phyloP scores from a whole-genome alignment of 35 echinoderm and acorn worm species.

The Eucidaris tribuloides region DNA sequence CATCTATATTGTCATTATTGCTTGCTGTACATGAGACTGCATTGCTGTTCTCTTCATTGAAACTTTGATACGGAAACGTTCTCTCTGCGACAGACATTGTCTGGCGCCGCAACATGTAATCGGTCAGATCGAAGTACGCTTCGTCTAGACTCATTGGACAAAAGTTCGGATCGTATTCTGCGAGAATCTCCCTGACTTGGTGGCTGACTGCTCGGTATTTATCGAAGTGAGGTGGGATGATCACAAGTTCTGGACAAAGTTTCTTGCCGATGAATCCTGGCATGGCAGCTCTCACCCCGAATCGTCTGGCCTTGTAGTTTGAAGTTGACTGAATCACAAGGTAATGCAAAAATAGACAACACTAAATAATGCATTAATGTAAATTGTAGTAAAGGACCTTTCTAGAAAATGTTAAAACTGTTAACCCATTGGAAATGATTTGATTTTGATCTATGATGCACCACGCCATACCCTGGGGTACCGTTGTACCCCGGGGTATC shows the following conservation, averaged over 20 bases:
- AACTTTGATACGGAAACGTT: slow-evolving; percentile 31
- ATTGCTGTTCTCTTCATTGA: not conserved
- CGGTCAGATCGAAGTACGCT: slow-evolving; percentile 92
- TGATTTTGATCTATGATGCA: too few species aligned
- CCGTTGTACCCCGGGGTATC: too few species aligned
- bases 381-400: too few species aligned
- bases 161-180: slow-evolving; percentile 92
- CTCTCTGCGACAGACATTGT: slow-evolving; percentile 61
- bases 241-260: slow-evolving; percentile 84
- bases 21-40: not conserved
- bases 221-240: slow-evolving; percentile 77
- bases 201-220: slow-evolving; percentile 81
- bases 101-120: slow-evolving; percentile 57
- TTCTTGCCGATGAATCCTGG: slow-evolving; percentile 97
- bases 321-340: slow-evolving; percentile 74
- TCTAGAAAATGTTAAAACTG: too few species aligned
- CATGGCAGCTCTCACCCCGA: slow-evolving; percentile 96
- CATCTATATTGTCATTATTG: not conserved
- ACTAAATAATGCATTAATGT: too few species aligned
- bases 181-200: slow-evolving; percentile 78
- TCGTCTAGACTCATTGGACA: slow-evolving; percentile 89
- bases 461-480: too few species aligned
- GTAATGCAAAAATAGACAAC: not conserved
- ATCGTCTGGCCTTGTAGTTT: slow-evolving; percentile 85
- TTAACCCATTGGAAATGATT: too few species aligned